phyloP scores from a whole-genome alignment of 2,797 vertebrate species.

The Parambassis ranga region DNA sequence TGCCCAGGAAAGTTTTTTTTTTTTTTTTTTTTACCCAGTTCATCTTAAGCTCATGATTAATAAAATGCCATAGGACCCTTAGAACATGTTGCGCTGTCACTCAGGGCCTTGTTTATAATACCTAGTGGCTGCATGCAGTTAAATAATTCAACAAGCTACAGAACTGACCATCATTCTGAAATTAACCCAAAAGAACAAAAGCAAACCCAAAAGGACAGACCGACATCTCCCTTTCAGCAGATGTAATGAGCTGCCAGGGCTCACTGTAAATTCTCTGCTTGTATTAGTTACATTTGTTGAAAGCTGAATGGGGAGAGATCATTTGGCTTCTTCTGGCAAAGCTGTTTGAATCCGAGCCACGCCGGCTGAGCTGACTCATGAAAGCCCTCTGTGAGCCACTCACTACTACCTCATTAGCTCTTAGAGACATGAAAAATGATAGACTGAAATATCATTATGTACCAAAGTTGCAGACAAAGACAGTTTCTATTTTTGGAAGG shows the following conservation, averaged over 20 bases:
- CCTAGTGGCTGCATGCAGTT: constrained; percentile 52
- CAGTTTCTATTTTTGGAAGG: constrained; percentile 50
- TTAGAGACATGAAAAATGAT: constrained; percentile 42
- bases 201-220: constrained; percentile 10
- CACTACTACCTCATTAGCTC: constrained; percentile 42
- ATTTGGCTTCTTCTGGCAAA: constrained; percentile 10
- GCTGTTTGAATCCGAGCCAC: constrained; percentile 20
- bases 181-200: constrained; percentile 42
- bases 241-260: constrained; percentile 16
- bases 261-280: constrained; percentile 16
- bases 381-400: constrained; percentile 39
- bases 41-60: constrained; percentile 53
- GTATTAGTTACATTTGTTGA: constrained; percentile 29
- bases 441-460: constrained; percentile 44
- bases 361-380: constrained; percentile 35
- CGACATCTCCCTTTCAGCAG: constrained; percentile 24
- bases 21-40: constrained; percentile 39
- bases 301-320: constrained; percentile 36
- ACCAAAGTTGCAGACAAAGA: constrained; percentile 41
- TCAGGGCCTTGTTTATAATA: constrained; percentile 55
- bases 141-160: constrained; percentile 71
- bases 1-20: constrained; percentile 8
- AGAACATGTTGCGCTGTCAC: constrained; percentile 56
- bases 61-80: constrained; percentile 54
- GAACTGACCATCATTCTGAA: constrained; percentile 49